These are phyloP conservation scores for Hymenochirus boettgeri DNA, from an alignment of 2,113 vertebrate genomes.

Conservation along the genomic window DNA sequence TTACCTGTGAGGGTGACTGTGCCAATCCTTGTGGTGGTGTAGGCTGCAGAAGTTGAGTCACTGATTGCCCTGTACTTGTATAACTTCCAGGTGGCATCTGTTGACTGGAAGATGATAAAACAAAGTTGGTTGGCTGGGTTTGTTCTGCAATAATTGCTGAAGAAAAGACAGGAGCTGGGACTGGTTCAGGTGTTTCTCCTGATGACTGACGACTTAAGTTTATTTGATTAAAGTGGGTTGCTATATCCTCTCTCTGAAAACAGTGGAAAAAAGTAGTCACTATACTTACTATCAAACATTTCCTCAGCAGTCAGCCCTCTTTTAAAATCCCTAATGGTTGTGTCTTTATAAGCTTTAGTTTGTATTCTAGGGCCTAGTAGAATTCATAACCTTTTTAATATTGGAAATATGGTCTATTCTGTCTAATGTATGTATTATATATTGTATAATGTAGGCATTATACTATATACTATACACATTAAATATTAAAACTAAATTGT, in stretches of 20 bases:
- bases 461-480: no score
- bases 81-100: conserved; percentile 62
- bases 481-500: no score
- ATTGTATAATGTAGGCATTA: no score
- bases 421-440: no score
- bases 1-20: conserved; percentile 77
- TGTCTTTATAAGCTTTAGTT: no score
- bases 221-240: conserved; percentile 78
- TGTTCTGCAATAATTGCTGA: conserved; percentile 63
- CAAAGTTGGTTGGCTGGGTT: conserved; percentile 65
- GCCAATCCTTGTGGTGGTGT: conserved; percentile 63
- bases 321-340: no score
- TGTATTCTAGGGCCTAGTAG: no score
- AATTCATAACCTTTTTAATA: no score
- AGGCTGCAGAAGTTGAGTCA: conserved; percentile 66
- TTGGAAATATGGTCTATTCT: no score
- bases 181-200: conserved; percentile 70
- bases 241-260: conserved; percentile 78
- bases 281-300: no score
- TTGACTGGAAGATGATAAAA: conserved; percentile 64
- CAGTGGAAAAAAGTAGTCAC: no score
- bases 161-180: conserved; percentile 64
- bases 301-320: no score
- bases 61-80: conserved; percentile 60
- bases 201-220: conserved; percentile 79